Evolutionary conservation across 2,888 invertebrate species (phyloP).

Genomic region (Scelioninae gen. 1): DNA sequence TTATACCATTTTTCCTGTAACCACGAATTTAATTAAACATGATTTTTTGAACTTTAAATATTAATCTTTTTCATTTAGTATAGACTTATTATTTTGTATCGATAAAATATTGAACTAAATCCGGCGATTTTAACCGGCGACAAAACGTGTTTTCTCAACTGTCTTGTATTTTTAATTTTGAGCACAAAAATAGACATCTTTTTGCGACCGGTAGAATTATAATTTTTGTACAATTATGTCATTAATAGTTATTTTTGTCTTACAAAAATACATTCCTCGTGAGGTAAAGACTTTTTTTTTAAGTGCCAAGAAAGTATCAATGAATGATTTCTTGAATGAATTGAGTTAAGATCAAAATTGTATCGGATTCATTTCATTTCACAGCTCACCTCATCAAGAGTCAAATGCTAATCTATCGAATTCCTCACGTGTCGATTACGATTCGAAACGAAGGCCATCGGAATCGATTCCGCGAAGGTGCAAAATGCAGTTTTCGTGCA

Average conservation of each 20-base stretch:
- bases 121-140: not conserved
- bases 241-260: too few species aligned
- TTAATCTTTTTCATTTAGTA: too few species aligned
- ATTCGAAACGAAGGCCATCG: constrained; percentile 35
- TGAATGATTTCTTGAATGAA: too few species aligned
- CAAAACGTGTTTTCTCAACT: not conserved
- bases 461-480: constrained; percentile 50
- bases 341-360: not conserved
- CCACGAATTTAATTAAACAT: too few species aligned
- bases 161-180: constrained; percentile 2
- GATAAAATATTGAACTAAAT: not conserved
- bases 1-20: too few species aligned
- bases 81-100: too few species aligned
- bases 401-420: constrained; percentile 29
- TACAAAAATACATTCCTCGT: too few species aligned
- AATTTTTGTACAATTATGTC: too few species aligned
- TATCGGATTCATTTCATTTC: not conserved
- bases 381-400: constrained; percentile 4
- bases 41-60: too few species aligned
- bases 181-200: not conserved
- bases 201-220: too few species aligned
- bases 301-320: too few species aligned
- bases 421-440: constrained; percentile 10
- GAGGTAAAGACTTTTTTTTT: too few species aligned
- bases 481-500: constrained; percentile 49